Evolutionary conservation across 92 coral and sea anemone genomes (phyloP).

Genomic region (Palythoa heliodiscus): DNA sequence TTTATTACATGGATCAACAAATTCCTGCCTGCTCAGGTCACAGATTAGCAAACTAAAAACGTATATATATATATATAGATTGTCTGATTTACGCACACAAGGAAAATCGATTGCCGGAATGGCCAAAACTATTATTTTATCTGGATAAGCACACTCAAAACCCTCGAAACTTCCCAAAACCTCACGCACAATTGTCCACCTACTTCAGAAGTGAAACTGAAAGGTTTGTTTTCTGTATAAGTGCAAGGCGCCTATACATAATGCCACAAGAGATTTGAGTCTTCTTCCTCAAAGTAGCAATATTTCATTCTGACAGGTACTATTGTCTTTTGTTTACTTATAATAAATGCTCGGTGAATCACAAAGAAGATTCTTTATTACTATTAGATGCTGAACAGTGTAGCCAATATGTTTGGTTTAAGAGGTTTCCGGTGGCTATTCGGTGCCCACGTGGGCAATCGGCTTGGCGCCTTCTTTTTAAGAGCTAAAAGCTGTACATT

Average conservation of each 20-base stretch:
- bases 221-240: background rate
- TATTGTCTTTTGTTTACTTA: background rate
- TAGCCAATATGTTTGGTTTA: conserved; percentile 31
- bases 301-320: conserved; percentile 26
- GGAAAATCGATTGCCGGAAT: no score
- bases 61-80: no score
- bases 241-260: background rate
- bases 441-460: conserved; percentile 9
- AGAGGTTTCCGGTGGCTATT: conserved; percentile 19
- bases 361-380: background rate
- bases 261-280: background rate
- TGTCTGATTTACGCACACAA: no score
- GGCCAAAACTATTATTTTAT: no score
- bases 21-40: no score
- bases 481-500: conserved; percentile 21
- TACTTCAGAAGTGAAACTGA: no score
- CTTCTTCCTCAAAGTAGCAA: conserved; percentile 23
- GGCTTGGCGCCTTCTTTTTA: conserved; percentile 3
- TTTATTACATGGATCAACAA: no score
- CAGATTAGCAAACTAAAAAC: no score
- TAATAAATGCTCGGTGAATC: background rate
- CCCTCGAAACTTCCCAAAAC: no score
- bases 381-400: background rate
- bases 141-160: no score
- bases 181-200: no score